These are phyloP conservation scores for Platerodrilus igneus DNA, from an alignment of 2,888 invertebrate genomes.

Conservation along the genomic window DNA sequence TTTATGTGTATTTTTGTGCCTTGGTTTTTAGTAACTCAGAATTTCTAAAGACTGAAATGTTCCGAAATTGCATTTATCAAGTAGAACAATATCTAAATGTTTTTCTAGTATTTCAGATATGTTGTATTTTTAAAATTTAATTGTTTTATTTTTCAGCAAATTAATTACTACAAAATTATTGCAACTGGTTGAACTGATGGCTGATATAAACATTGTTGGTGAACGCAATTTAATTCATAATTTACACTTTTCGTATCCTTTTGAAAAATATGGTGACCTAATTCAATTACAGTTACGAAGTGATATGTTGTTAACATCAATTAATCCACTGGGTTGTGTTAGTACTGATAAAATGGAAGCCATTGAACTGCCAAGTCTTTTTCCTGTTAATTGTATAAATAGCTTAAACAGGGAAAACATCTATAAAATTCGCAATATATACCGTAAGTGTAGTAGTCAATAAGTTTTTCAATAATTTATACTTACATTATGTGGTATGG, in stretches of 20 bases:
- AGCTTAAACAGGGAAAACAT: slow-evolving; percentile 61
- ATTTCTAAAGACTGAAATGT: no score
- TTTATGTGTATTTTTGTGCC: no score
- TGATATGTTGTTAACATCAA: slow-evolving; percentile 63
- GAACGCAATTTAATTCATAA: slow-evolving; percentile 58
- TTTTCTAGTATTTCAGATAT: slow-evolving; percentile 5
- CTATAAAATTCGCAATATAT: slow-evolving; percentile 58
- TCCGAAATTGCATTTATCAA: no score
- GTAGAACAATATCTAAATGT: neutral
- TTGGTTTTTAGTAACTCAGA: no score
- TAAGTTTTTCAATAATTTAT: slow-evolving; percentile 9
- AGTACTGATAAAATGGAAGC: slow-evolving; percentile 51
- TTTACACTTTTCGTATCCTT: slow-evolving; percentile 53
- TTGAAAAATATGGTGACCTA: slow-evolving; percentile 58
- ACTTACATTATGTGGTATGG: no score
- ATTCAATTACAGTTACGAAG: slow-evolving; percentile 62
- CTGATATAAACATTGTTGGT: slow-evolving; percentile 52
- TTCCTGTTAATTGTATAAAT: slow-evolving; percentile 70
- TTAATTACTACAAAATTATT: slow-evolving; percentile 62
- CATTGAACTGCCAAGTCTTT: slow-evolving; percentile 63
- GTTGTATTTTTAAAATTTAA: slow-evolving; percentile 11
- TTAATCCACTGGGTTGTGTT: slow-evolving; percentile 55
- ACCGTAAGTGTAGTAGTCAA: slow-evolving; percentile 59
- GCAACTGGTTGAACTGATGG: slow-evolving; percentile 62
- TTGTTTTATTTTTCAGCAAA: slow-evolving; percentile 61